Base-by-base conservation (phyloP, 2,888 invertebrate species). In the Anoncus sp. region DNA sequence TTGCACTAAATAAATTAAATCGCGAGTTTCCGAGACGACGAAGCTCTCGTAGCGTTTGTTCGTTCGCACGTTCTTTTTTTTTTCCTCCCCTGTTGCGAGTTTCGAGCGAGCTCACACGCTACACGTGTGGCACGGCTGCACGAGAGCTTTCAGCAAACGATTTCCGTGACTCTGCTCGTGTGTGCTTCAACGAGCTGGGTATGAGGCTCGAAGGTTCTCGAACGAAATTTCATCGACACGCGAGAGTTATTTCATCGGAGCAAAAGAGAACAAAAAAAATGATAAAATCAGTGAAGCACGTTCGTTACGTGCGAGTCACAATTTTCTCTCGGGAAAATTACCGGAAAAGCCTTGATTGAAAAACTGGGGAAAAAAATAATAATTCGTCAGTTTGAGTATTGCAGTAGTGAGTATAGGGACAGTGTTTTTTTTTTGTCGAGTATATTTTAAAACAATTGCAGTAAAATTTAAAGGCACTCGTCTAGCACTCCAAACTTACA, bases 111-210 rank as follows among this genome's bases (percentile, higher is more conserved):
- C 20, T 57, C 38, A 38, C 31, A 24, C 20, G 35, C 53, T 31
- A 51, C 20, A 59, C 70, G 18, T 14, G 24, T 40, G 22, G 24
- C 24, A 24, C 20, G 38, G 49, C 40, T 35, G 12, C 35, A 59
- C 12, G 24, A 59, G 66, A 62, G 71, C 76, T 76, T 72, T 62
- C 53, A 31, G 59, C 27, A 35, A 60, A 72, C 35, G 66, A 72
- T 76, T 76, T 72, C 59, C 75, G 75, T 65, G 65, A 43, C 70
- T 51, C 45, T 35, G 51, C 35, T 0, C 65, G 63, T 45, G 45
- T 38, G 35, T 49, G 45, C 5, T 51, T 16, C 38, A 49, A 12
- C 45, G 24, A 16, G 22, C 40, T 31, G 47, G 16, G n/a, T 27
- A 10, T 22, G 51, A 51, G 27, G 43, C 27, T 16, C n/a, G 24